phyloP scores from a whole-genome alignment of 2,888 invertebrate species.

The Acholoe squamosa region DNA sequence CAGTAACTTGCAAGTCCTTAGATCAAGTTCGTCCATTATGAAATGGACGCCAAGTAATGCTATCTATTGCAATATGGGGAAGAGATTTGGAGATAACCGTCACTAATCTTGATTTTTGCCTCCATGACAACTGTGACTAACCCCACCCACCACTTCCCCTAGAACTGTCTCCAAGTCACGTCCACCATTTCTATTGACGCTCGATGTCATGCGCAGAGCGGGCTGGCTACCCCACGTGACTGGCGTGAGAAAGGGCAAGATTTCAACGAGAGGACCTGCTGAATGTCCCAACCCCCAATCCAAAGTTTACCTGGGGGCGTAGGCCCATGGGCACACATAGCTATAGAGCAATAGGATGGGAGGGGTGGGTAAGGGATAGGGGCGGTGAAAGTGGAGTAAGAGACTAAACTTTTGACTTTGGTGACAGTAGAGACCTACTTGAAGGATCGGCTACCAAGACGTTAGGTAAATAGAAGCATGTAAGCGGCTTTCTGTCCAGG shows the following conservation, averaged over 20 bases:
- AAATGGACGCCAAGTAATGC: too few species aligned
- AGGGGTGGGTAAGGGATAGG: neutral
- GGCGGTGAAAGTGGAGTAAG: neutral
- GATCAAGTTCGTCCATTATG: too few species aligned
- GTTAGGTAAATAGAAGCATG: neutral
- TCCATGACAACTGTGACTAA: neutral
- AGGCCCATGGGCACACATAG: neutral
- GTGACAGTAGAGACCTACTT: conserved; percentile 10
- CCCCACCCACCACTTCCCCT: neutral
- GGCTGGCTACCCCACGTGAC: conserved; percentile 1
- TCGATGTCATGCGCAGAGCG: conserved; percentile 36
- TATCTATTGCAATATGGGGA: too few species aligned
- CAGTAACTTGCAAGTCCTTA: too few species aligned
- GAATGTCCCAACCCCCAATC: neutral
- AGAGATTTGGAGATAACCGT: too few species aligned
- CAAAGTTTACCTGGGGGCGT: conserved; percentile 4
- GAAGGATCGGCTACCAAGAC: neutral
- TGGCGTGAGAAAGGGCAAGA: conserved; percentile 40
- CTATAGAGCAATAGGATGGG: neutral
- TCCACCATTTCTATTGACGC: neutral
- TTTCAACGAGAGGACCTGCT: neutral
- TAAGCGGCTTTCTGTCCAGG: conserved; percentile 1
- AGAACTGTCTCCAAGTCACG: neutral
- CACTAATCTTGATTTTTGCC: too few species aligned
- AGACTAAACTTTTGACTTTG: conserved; percentile 32